phyloP scores from a whole-genome alignment of 2,797 vertebrate species.

The Sandelia bainsii region DNA sequence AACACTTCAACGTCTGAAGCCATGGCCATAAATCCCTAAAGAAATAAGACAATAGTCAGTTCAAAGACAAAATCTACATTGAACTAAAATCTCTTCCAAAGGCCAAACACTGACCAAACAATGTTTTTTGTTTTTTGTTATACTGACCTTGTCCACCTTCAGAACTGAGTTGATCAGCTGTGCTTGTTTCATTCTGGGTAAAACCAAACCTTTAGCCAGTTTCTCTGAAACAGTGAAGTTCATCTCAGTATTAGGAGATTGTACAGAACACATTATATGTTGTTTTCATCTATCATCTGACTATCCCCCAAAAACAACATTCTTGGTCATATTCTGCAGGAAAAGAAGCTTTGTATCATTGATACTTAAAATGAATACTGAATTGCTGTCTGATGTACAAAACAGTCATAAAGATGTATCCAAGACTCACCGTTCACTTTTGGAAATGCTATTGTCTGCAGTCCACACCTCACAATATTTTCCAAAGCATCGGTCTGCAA shows the following conservation, averaged over 20 bases:
- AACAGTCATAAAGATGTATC: not conserved
- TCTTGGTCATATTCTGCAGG: not conserved
- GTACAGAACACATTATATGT: not conserved
- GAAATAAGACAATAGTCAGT: constrained; percentile 21
- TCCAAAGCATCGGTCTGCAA: constrained; percentile 71
- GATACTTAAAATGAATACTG: not conserved
- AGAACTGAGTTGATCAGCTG: constrained; percentile 71
- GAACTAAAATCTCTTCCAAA: not conserved
- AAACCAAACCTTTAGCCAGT: constrained; percentile 51
- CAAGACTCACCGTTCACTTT: constrained; percentile 73
- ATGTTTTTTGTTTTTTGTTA: not conserved
- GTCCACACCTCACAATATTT: accelerated
- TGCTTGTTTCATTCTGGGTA: constrained; percentile 51
- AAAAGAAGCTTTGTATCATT: not conserved
- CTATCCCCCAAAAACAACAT: not conserved
- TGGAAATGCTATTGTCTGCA: not conserved
- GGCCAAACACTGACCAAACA: not conserved
- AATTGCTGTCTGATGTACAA: not conserved
- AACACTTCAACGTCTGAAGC: constrained; percentile 61
- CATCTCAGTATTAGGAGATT: not conserved
- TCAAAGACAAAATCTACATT: not conserved
- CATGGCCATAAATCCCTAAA: constrained; percentile 75
- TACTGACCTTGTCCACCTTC: constrained; percentile 69
- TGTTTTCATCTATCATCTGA: not conserved
- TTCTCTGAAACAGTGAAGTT: constrained; percentile 54